Evolutionary conservation across 1,140 invertebrate species (phyloP), one percentile per base, ranked within the genome.

Genomic region (Drosophila equinoxialis): DNA sequence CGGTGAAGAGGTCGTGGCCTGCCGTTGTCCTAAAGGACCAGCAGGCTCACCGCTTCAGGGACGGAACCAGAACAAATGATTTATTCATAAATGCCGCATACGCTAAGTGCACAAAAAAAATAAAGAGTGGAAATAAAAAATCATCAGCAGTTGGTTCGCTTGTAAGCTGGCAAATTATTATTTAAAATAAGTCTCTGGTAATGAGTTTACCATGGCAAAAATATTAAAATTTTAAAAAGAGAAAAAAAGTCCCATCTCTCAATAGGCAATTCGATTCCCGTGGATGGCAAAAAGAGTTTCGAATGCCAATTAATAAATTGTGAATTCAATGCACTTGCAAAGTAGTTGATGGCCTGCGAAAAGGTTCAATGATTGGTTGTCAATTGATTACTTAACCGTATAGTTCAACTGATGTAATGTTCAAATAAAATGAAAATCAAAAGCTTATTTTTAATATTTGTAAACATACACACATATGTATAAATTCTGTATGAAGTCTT

Each of bases 51-150:
- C 17, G 14, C 30, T 30, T 13, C 26, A 41, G 37, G 39, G 13
- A 11, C 45, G 17, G 8, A 23, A 51, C 45, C 30, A 13, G 62
- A 37, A 26, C 61, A 37, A 59, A 75, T 75, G 68, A 75, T 66
- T 75, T 75, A 75, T 75, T 71, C 68, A 75, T 75, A 48, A 66
- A 66, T 71, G 48, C 58, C 20, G 20, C 59, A 62, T 66, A 66
- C 48, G 72, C 68, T 45, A 71, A 71, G 68, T 62, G 58, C 62
- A 51, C 35, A 58, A 65, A 66, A 62, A 71, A 66, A 39, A 39
- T 3, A 39, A 54, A 71, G 63, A 51, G 8, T 69, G 35, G 65
- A 58, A 59, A 62, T 33, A 20, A 51, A 51, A 51, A 48, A 8
- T 20, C 14, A 48, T 14, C 17, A 51, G 20, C 45, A 51, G 45